Evolutionary conservation across 2,797 vertebrate species (phyloP).

Genomic region (Pampus argenteus): DNA sequence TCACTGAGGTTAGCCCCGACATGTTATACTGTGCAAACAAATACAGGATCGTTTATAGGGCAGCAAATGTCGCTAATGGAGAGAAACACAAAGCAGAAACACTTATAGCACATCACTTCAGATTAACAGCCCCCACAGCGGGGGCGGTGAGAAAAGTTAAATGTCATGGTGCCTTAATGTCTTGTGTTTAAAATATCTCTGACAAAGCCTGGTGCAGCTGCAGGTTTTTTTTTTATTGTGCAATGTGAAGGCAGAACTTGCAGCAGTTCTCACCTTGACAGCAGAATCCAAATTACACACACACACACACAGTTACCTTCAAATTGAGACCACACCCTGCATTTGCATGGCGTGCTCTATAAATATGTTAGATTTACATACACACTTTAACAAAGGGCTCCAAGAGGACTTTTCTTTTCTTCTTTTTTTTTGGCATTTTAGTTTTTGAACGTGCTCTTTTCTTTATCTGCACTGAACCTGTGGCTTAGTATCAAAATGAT

Average conservation of each 20-base stretch:
- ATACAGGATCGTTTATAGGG: not conserved
- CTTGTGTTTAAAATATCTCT: not conserved
- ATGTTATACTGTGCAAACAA: not conserved
- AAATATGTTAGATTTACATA: slow-evolving; percentile 41
- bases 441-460: not conserved
- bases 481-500: not conserved
- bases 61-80: slow-evolving; percentile 2
- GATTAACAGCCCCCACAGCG: not conserved
- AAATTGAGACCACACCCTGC: not conserved
- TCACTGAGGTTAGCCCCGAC: slow-evolving; percentile 87
- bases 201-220: too few relatives aligned
- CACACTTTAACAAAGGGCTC: not conserved
- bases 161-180: slow-evolving; percentile 1
- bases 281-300: not conserved
- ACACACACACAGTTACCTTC: slow-evolving; percentile 17
- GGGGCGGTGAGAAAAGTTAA: slow-evolving; percentile 27
- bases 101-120: not conserved
- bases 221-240: not conserved
- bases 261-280: not conserved
- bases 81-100: not conserved
- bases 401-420: not conserved
- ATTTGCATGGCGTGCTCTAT: slow-evolving; percentile 40
- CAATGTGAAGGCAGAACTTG: not conserved
- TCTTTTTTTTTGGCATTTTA: not conserved
- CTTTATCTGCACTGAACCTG: slow-evolving; percentile 4